Evolutionary conservation across 2,888 invertebrate genomes (phyloP), one percentile per base, ranked within the genome.

Genomic region (Alviniconcha strummeri): DNA sequence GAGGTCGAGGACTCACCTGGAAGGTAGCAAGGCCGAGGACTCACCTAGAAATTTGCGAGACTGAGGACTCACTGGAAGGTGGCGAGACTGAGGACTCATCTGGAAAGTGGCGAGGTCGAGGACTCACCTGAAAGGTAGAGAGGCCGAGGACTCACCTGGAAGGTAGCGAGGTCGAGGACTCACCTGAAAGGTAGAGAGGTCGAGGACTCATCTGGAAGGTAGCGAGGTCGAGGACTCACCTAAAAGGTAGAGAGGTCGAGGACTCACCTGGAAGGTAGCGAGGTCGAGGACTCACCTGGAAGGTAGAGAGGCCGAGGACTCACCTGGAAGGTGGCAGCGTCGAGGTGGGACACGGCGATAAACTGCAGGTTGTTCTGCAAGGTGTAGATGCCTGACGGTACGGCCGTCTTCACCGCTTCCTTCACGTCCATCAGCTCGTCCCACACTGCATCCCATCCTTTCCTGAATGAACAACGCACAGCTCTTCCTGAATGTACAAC

Each of bases 321-420:
- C 7, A 94, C 94, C 90, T 95, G 95, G 89, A 94, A 95, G 3
- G 94, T 95, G 54, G 95, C 95, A 6, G 95, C 95, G 89, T 95
- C 94, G 54, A 95, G 89, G 85, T 94, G 93, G 36, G 94, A 93
- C 17, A 95, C 89, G 4, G 95, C 95, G 55, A 94, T 85, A 88
- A 94, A 95, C 80, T 95, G 91, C 69, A 95, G 89, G 90, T 95
- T 95, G 90, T 95, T 95, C 89, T 95, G 95, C 7, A 95, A 87
- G 17, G 94, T 94, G 88, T 94, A 94, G 71, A 94, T 89, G 11
- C 92, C 88, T 78, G 90, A 85, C 0, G 90, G 91, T 15, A 91
- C 87, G 6, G 87, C 83, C 54, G 93, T 84, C 67, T 83, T 84
- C 64, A 83, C 54, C 71, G 85, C 80, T n/a, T 86, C 86, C 54